A percentile compares a stretch with the other conserved stretches of the same genome.
phyloP scores from a whole-genome alignment of 2,113 vertebrate genomes.

The Gavia stellata region DNA sequence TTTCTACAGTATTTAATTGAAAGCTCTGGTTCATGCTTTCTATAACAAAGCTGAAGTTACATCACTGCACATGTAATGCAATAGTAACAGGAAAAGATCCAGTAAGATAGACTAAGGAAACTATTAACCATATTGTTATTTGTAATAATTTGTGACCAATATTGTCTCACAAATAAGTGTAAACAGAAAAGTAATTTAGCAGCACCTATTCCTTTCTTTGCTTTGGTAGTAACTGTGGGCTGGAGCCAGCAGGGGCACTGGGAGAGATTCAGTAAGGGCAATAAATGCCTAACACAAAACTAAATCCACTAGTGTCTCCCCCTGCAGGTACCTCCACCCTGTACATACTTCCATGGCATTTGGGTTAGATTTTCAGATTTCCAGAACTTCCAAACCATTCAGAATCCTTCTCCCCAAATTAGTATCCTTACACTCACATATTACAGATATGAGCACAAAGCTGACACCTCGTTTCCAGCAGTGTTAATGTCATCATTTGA shows the following conservation, averaged over 20 bases:
- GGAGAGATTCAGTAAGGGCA: neutral
- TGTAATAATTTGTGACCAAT: neutral
- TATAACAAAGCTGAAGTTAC: neutral
- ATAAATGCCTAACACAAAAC: neutral
- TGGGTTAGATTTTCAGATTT: neutral
- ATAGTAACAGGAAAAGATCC: neutral
- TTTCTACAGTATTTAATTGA: slow-evolving; percentile 7
- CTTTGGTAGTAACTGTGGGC: neutral
- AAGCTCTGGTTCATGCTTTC: neutral
- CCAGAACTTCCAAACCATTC: neutral
- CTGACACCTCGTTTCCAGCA: neutral
- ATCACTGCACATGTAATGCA: neutral
- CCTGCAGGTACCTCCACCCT: neutral
- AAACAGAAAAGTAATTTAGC: neutral
- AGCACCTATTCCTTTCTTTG: neutral
- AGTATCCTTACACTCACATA: accelerated
- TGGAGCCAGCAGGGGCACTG: neutral
- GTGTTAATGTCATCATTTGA: neutral
- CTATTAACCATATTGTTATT: neutral
- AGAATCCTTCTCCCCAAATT: neutral
- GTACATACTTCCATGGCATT: neutral
- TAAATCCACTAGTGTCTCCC: neutral
- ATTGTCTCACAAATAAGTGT: neutral
- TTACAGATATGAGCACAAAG: neutral
- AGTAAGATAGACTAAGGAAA: neutral